Conservation (phyloP, 1,140 invertebrate species). For the Akabosia matsudoensis region DNA sequence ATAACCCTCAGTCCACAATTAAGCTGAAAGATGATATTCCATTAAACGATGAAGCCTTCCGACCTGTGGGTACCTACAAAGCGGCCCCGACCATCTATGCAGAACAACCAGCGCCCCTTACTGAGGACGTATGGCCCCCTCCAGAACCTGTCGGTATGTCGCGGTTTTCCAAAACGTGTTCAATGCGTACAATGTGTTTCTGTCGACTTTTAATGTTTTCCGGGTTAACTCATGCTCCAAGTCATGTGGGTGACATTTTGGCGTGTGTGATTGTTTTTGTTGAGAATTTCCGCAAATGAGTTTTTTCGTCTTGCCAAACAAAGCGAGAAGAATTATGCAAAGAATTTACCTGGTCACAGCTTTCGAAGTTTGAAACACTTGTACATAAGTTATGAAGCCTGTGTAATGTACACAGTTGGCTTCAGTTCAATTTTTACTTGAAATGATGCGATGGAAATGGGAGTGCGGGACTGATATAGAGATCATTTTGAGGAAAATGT, state of each 20-base stretch:
- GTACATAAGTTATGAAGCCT: background rate
- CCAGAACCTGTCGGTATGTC: slow-evolving; percentile 37
- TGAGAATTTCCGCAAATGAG: too few species aligned
- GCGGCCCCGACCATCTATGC: slow-evolving; percentile 43
- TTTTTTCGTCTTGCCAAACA: too few species aligned
- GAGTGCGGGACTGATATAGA: background rate
- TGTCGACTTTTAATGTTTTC: too few species aligned
- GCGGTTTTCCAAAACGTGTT: too few species aligned
- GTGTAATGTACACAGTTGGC: background rate
- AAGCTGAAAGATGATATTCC: slow-evolving; percentile 40
- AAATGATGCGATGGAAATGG: background rate
- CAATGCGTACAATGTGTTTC: too few species aligned
- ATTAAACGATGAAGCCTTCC: slow-evolving; percentile 38
- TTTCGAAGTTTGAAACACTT: background rate
- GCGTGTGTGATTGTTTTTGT: too few species aligned
- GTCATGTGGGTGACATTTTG: too few species aligned
- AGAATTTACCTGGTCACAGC: too few species aligned
- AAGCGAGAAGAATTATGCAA: too few species aligned
- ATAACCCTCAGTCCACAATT: slow-evolving; percentile 13
- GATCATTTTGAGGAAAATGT: too few species aligned
- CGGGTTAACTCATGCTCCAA: too few species aligned
- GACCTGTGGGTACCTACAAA: slow-evolving; percentile 35
- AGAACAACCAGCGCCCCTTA: slow-evolving; percentile 39
- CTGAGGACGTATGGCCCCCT: slow-evolving; percentile 39
- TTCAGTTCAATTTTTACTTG: background rate